A percentile compares a stretch with the other conserved stretches of the same genome.
These are phyloP conservation scores for Cephus spinipes DNA, from an alignment of 2,888 invertebrate species.

Conservation along the genomic window DNA sequence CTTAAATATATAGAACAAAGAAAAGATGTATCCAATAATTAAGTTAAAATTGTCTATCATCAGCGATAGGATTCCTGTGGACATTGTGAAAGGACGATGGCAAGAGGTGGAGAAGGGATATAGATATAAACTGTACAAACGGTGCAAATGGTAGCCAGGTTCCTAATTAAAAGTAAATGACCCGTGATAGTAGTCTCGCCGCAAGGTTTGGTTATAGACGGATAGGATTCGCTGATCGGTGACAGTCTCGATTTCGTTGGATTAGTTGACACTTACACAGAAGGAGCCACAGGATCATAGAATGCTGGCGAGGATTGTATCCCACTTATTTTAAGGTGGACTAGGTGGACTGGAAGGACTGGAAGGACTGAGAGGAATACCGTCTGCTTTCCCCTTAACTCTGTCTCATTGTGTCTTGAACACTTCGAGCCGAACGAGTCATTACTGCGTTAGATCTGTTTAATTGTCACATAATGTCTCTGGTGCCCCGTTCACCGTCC, in stretches of 20 bases:
- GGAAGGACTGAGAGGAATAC: background rate
- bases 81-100: background rate
- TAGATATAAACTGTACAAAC: slow-evolving; percentile 31
- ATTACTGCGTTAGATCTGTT: slow-evolving; percentile 42
- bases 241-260: background rate
- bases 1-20: background rate
- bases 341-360: background rate
- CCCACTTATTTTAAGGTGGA: background rate
- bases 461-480: slow-evolving; percentile 41
- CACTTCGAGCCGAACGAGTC: slow-evolving; percentile 14
- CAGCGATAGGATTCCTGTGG: background rate
- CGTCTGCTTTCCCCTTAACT: background rate
- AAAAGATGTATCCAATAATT: background rate
- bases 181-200: slow-evolving; percentile 42
- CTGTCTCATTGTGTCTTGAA: background rate
- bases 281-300: slow-evolving; percentile 2
- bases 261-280: slow-evolving; percentile 4
- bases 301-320: background rate
- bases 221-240: background rate
- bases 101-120: slow-evolving; percentile 17
- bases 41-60: background rate
- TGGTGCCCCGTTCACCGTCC: slow-evolving; percentile 30
- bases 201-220: background rate
- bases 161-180: slow-evolving; percentile 58
- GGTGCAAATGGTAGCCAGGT: slow-evolving; percentile 36